Base-by-base conservation (phyloP, 2,113 vertebrate species). In the Etheostoma cragini region DNA sequence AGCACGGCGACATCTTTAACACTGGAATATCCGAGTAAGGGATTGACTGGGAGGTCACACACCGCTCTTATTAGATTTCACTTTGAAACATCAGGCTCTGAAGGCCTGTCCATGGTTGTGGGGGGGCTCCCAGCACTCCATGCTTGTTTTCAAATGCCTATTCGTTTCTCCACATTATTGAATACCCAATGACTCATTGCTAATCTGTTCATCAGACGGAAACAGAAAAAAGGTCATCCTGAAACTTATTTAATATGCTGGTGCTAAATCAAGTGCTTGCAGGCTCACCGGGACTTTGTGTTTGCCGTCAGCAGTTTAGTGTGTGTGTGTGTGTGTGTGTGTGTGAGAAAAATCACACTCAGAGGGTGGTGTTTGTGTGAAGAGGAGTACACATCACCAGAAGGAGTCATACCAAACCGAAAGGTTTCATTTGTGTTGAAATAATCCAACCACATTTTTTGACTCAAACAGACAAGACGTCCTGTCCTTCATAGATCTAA, bases 211-310 rank as follows among this genome's bases (percentile, higher is more conserved):
- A 80, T 71, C 56, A 72, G 56, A 8, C 33, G 12, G 74, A 74
- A 73, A 66, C 42, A 33, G 45, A 49, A 62, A 67, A 49, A 38
- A 30, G 21, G 87, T 72, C 80, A 64, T 82, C 73, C 61, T 80
- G 86, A 92, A 92, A 78, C 76, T 76, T 81, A 70, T 87, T 85
- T 87, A 85, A 86, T 86, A 87, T 83, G 88, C 77, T 82, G 15
- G 22, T 53, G 45, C 66, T 63, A 47, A 83, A 72, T 80, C 35
- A 21, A 72, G 75, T 57, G 60, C 49, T 79, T 21, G 33, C 26
- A 53, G 71, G 47, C 83, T 80, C 63, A 17, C 64, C n/a, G 46
- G 63, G 74, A 76, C 24, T 57, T 72, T 62, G 80, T 76, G 30
- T 73, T 38, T 61, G 63, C 53, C 42, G 38, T 62, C 64, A 53